Evolutionary conservation across 2,113 vertebrate species (phyloP), one percentile per base, ranked within the genome.

Genomic region (Melanostigma gelatinosum): DNA sequence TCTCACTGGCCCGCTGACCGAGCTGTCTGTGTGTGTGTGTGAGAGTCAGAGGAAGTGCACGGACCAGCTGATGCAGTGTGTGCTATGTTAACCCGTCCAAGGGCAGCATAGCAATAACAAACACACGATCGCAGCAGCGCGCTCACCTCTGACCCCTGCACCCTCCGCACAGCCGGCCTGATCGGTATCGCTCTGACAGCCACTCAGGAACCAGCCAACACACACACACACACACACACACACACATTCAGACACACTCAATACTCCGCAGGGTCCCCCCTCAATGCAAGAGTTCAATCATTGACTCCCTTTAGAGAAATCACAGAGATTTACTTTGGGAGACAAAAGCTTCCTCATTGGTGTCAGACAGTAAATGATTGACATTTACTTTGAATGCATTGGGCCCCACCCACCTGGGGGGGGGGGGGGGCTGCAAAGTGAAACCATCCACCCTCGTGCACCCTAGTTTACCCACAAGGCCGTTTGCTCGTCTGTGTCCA

Each of bases 71-170:
- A 91, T 92, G 92, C 88, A 75, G 85, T 91, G 89, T 93, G 90
- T 88, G 94, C 93, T 94, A 87, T 94, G 93, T 92, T 94, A 96
- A 95, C 94, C 90, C 79, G 80, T 91, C 90, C 93, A 94, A 95
- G 94, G 94, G 93, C 94, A 94, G 79, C 91, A 93, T 75, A 94
- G 94, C 93, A 95, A 95, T 92, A 96, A 95, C 93, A 96, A 95
- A 95, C 93, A 95, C 75, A 68, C 90, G 91, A 95, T 95, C 93
- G 94, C 90, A 95, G 95, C 87, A 29, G 83, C 24, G 79, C 79
- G 73, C n/a, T 80, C 69, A 94, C 93, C 94, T 90, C 84, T 93
- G 92, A 95, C 93, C 93, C 52, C 87, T 29, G 32, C 79, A 71
- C 70, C 89, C 79, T 87, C 81, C 75, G 13, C 38, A 60, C 88